phyloP scores from a whole-genome alignment of 53 echinoderm and acorn worm genomes.

The Echinarachnius parma region DNA sequence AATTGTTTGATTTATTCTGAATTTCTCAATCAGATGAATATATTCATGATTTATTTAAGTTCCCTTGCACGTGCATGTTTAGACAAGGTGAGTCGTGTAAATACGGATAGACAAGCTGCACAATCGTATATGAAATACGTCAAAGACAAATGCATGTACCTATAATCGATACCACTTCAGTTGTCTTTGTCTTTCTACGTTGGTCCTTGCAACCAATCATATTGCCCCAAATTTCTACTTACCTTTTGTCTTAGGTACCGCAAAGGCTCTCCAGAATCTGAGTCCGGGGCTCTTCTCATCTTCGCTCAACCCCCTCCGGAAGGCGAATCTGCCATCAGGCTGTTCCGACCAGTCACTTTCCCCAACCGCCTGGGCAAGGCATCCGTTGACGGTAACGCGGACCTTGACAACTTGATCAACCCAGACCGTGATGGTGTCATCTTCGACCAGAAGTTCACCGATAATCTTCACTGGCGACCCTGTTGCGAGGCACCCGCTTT shows the following conservation, averaged over 20 bases:
- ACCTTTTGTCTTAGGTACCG: constrained; percentile 47
- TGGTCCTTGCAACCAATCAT: too few species aligned
- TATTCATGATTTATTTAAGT: too few species aligned
- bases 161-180: too few species aligned
- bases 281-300: constrained; percentile 71
- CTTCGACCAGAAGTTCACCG: constrained; percentile 47
- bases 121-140: too few species aligned
- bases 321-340: constrained; percentile 75
- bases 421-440: constrained; percentile 62
- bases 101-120: too few species aligned
- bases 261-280: constrained; percentile 65
- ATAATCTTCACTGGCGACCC: constrained; percentile 23
- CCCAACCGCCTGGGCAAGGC: constrained; percentile 34
- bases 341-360: constrained; percentile 56
- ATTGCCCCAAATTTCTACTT: too few species aligned
- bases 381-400: constrained; percentile 52
- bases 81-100: too few species aligned
- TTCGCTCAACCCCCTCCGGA: constrained; percentile 67
- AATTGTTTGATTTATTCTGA: too few species aligned
- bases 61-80: too few species aligned
- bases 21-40: too few species aligned
- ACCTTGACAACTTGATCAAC: constrained; percentile 41
- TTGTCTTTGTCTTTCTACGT: too few species aligned
- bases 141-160: too few species aligned
- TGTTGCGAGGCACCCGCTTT: constrained; percentile 61